Conservation (phyloP, 2,113 vertebrate genomes). For the Alouatta palliata region DNA sequence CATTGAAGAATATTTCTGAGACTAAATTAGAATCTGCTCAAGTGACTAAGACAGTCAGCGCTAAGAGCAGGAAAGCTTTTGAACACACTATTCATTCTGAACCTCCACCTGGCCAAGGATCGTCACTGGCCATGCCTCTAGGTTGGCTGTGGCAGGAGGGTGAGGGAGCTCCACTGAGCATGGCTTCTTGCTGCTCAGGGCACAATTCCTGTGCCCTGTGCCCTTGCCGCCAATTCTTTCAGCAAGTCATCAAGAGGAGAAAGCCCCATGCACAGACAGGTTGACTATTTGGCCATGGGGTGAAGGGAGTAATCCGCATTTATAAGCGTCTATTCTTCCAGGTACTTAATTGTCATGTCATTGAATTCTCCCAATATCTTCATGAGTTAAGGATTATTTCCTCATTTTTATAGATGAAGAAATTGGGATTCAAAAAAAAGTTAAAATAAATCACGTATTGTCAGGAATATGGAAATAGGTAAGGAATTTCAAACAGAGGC, state of each 20-base stretch:
- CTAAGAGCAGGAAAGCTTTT: neutral
- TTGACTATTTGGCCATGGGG: neutral
- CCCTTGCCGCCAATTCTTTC: neutral
- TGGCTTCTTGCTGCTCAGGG: neutral
- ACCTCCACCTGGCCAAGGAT: neutral
- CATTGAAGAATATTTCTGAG: constrained; percentile 51
- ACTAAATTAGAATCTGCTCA: constrained; percentile 66
- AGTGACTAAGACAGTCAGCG: constrained; percentile 4
- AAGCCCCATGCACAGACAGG: neutral
- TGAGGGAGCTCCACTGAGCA: neutral
- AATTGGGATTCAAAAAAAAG: neutral
- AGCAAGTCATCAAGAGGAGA: neutral
- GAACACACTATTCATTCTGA: neutral
- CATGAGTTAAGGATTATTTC: neutral
- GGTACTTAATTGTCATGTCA: neutral
- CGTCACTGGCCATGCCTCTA: neutral
- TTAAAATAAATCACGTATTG: neutral
- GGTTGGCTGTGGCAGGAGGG: neutral
- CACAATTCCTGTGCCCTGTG: neutral
- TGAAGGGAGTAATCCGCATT: neutral
- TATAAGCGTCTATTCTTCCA: neutral
- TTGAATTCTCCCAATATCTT: neutral
- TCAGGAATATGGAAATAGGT: neutral
- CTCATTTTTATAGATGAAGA: neutral
- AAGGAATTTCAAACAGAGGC: neutral